Base-by-base conservation (phyloP, 2,888 invertebrate species). In the Drosophila putrida region DNA sequence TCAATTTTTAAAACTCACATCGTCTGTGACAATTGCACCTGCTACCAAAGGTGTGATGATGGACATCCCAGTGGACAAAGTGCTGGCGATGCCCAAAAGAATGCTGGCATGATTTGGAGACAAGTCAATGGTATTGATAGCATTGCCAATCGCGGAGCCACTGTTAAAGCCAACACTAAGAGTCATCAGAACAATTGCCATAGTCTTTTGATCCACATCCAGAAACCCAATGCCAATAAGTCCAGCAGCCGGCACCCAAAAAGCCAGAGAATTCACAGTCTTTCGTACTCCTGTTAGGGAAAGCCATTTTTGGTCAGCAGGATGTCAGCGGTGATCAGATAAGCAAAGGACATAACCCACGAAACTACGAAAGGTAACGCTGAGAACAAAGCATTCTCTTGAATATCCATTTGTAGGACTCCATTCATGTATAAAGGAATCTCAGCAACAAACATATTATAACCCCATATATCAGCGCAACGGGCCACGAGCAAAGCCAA, bases 381-480 rank as follows among this genome's bases (percentile, higher is more conserved):
- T 0, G 94, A 93, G 20, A 92, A 89, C 3, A 91, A 28, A 0
- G 93, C 93, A 73, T 93, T 93, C 89, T 92, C 88, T 88, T 94
- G 93, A 11, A 95, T 94, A 53, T 95, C 92, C 75, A 94, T 94
- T 39, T 93, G 92, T 0, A 95, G 92, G 0, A 95, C 94, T 55
- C 93, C 93, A 50, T 94, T 94, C 93, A 96, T 94, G 78, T 95
- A 96, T 0, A 94, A 94, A 0, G 96, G 95, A 75, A 95, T 94
- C 89, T 95, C 94, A 0, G 95, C 95, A 75, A 95, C 92, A 5
- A 96, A 91, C 0, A 95, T 95, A 93, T 95, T 95, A 86, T 94
- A 95, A 0, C 95, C 95, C 95, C 95, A 96, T 76, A 94, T 94
- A 73, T 95, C 94, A 0, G 94, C 93, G 64, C 94, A 93, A 80